Evolutionary conservation across 2,888 invertebrate species (phyloP), one percentile per base, ranked within the genome.

Genomic region (Pandemis corylana): DNA sequence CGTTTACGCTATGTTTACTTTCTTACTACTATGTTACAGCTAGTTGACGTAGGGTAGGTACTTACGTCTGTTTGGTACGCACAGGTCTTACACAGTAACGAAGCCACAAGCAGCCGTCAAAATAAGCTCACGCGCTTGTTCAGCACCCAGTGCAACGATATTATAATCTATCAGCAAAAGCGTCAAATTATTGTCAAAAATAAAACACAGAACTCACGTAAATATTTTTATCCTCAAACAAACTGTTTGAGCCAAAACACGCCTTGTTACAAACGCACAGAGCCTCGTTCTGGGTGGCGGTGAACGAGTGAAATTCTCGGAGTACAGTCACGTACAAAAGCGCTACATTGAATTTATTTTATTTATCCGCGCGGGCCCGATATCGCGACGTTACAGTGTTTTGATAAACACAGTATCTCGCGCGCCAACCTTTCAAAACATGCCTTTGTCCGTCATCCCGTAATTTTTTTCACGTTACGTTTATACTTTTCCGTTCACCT

Each of bases 331-430:
- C 66, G 71, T 72, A 61, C 66, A 15, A 49, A 66, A 49, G 46
- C 66, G 67, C 71, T 72, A 72, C 61, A 72, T 72, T 72, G 66
- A 72, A 71, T 71, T 65, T 59, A 20, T 46, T 65, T 66, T 71
- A 71, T 28, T 46, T 59, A 10, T 62, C 59, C 59, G 28, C 10
- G 56, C 44, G 44, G 7, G n/a, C 63, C 20, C 59, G 65, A 46
- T 59, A 15, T n/a, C 46, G 59, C 44, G 7, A 28, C 28, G 71
- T 10, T 28, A 64, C 71, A 46, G 65, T 71, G 65, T 71, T 66
- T 59, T 71, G 46, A 66, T 71, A 71, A 65, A 65, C 71, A 65
- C 56, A n/a, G 44, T 51, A 41, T 41, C 46, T 61, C 13, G n/a
- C 51, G 46, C 46, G 12, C 12, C 3, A 13, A 64, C 53, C 28